phyloP scores from a whole-genome alignment of 2,113 vertebrate genomes.

The Anarhynchus alexandrinus region DNA sequence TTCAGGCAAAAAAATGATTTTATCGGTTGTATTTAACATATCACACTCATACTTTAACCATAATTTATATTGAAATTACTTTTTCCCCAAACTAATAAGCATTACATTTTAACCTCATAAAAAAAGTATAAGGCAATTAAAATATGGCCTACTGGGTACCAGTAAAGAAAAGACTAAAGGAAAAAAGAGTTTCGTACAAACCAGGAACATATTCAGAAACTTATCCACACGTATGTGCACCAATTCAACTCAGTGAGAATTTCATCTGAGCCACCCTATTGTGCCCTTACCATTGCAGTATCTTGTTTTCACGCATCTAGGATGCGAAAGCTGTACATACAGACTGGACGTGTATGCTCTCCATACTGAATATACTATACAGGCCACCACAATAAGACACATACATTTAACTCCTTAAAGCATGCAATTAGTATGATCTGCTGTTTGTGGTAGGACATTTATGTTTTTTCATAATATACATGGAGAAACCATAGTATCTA shows the following conservation, averaged over 20 bases:
- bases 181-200: neutral
- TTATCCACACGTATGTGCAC: rapidly evolving
- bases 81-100: conserved; percentile 23
- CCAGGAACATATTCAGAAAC: neutral
- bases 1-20: neutral
- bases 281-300: neutral
- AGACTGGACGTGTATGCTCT: neutral
- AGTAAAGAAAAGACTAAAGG: neutral
- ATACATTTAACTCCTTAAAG: neutral
- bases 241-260: neutral
- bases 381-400: neutral
- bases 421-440: neutral
- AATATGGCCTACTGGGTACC: neutral
- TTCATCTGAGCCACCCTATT: neutral
- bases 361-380: neutral
- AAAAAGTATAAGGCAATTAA: conserved; percentile 7
- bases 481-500: neutral
- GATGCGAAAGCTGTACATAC: neutral
- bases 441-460: neutral
- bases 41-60: conserved; percentile 12
- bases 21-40: conserved; percentile 43
- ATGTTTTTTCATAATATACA: neutral
- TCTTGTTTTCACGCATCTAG: neutral
- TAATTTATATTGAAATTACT: conserved; percentile 12
- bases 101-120: neutral